phyloP scores from a whole-genome alignment of 2,888 invertebrate species.

The Athetis lepigone region DNA sequence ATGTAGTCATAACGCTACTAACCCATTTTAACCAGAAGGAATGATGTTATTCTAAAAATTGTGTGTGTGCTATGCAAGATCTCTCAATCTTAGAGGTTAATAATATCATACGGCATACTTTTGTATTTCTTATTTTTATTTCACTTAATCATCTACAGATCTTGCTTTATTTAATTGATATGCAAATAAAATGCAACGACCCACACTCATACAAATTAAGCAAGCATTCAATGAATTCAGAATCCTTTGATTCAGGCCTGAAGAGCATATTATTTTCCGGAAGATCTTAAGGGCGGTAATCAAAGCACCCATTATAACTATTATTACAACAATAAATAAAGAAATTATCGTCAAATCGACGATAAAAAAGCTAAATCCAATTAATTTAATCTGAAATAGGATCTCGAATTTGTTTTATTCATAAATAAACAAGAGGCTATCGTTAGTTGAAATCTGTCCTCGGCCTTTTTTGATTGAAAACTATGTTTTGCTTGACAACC shows the following conservation, averaged over 20 bases:
- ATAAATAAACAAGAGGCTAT: constrained; percentile 66
- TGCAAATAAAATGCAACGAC: constrained; percentile 31
- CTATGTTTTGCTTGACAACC: constrained; percentile 60
- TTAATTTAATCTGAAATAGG: constrained; percentile 67
- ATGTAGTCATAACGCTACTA: too few species aligned
- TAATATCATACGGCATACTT: too few species aligned
- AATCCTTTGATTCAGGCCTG: constrained; percentile 39
- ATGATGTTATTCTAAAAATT: too few species aligned
- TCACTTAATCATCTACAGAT: neutral
- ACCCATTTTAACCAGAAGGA: too few species aligned
- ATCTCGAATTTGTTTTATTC: constrained; percentile 71
- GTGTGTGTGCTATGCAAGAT: too few species aligned
- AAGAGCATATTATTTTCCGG: constrained; percentile 57
- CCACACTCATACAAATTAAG: constrained; percentile 1
- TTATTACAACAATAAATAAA: constrained; percentile 60
- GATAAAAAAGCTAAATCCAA: constrained; percentile 65
- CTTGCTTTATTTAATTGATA: constrained; percentile 24
- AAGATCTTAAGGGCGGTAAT: constrained; percentile 45
- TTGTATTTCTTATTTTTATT: too few species aligned
- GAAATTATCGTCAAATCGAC: constrained; percentile 64
- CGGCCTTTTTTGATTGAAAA: constrained; percentile 73
- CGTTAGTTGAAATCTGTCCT: constrained; percentile 75
- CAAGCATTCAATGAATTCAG: constrained; percentile 26
- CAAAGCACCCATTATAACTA: constrained; percentile 50
- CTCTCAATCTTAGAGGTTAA: too few species aligned